phyloP scores from a whole-genome alignment of 2,113 vertebrate genomes.

The Hyperoodon ampullatus region DNA sequence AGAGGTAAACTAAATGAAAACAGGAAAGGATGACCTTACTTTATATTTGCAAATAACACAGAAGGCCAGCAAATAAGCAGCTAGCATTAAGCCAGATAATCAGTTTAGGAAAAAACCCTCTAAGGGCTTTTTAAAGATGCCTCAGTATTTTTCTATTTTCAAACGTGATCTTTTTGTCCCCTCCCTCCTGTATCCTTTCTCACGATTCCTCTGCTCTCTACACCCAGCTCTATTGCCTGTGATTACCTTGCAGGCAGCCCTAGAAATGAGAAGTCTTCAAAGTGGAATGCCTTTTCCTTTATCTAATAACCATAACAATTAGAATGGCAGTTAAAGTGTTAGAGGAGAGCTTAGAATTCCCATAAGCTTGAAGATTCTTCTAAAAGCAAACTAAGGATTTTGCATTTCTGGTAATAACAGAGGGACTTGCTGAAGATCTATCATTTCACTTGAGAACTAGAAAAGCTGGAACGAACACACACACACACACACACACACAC shows the following conservation, averaged over 20 bases:
- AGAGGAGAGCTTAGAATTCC: background rate
- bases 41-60: constrained; percentile 36
- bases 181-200: background rate
- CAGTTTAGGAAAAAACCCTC: constrained; percentile 7
- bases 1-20: background rate
- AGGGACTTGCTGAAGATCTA: background rate
- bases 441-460: background rate
- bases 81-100: background rate
- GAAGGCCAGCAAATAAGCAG: constrained; percentile 12
- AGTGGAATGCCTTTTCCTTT: background rate
- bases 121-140: background rate
- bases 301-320: background rate
- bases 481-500: too few species aligned
- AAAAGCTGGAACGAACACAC: background rate
- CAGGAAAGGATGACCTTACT: background rate
- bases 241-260: background rate
- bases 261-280: background rate
- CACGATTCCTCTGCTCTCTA: background rate
- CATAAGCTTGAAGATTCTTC: background rate
- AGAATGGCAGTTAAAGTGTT: background rate
- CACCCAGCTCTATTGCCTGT: background rate
- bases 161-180: background rate
- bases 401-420: background rate
- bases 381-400: background rate
- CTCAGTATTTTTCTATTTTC: background rate